These are phyloP conservation scores for Macrosoma leucophasiata DNA, from an alignment of 2,888 invertebrate genomes.

Conservation along the genomic window DNA sequence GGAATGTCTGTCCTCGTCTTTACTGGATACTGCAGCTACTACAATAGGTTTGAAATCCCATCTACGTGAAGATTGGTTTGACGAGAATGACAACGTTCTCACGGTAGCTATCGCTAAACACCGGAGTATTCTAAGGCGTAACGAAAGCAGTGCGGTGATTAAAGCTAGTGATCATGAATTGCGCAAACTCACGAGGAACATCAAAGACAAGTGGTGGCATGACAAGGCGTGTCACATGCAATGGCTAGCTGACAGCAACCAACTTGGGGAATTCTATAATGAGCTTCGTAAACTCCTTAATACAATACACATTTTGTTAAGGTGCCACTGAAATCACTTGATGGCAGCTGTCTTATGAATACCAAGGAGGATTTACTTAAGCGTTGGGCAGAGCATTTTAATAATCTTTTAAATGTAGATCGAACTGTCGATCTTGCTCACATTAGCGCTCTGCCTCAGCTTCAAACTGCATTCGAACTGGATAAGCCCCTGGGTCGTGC, in stretches of 20 bases:
- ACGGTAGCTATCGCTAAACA: neutral
- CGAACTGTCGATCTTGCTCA: slow-evolving; percentile 10
- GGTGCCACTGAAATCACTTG: slow-evolving; percentile 1
- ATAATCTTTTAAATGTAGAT: slow-evolving; percentile 17
- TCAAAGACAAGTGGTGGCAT: slow-evolving; percentile 12
- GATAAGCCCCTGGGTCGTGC: slow-evolving; percentile 8
- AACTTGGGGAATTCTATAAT: slow-evolving; percentile 12
- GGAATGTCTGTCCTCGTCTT: neutral
- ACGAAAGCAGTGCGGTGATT: neutral
- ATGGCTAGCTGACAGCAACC: slow-evolving; percentile 9
- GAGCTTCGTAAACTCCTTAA: slow-evolving; percentile 11
- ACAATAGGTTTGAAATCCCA: neutral
- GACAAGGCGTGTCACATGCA: slow-evolving; percentile 8
- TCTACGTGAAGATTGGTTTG: neutral
- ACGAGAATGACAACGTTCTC: neutral
- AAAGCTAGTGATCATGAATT: neutral
- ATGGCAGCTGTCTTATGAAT: slow-evolving; percentile 2
- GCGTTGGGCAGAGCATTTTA: slow-evolving; percentile 21
- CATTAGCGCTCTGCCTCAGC: slow-evolving; percentile 6
- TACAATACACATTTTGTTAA: neutral
- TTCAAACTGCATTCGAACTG: slow-evolving; percentile 2
- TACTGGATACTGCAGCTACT: neutral
- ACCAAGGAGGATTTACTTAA: slow-evolving; percentile 11
- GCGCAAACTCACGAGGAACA: neutral
- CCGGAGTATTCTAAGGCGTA: neutral